Evolutionary conservation across 2,888 invertebrate genomes (phyloP).

Genomic region (Eilema caniola): DNA sequence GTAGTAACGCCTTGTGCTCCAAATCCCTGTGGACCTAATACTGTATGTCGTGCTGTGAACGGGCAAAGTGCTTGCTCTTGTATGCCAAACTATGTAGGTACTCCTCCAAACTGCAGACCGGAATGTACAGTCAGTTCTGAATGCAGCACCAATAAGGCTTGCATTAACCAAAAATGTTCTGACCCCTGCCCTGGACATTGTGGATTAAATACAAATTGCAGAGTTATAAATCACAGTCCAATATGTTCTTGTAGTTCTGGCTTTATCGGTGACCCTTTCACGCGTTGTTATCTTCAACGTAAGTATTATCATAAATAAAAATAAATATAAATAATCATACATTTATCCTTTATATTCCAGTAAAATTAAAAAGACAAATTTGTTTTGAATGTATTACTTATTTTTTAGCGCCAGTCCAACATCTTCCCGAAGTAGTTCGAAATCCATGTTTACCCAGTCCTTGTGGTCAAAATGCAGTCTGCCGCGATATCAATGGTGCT

Average conservation of each 20-base stretch:
- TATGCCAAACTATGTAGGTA: conserved; percentile 90
- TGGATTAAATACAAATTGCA: conserved; percentile 90
- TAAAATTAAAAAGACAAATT: background rate
- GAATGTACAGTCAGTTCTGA: conserved; percentile 93
- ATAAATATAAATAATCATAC: too few relatives aligned
- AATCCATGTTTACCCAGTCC: conserved; percentile 91
- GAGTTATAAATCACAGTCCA: conserved; percentile 92
- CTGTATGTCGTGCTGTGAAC: conserved; percentile 90
- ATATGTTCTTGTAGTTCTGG: conserved; percentile 90
- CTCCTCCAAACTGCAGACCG: conserved; percentile 92
- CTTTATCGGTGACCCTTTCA: conserved; percentile 90
- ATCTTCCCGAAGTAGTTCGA: conserved; percentile 67
- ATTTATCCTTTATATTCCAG: background rate
- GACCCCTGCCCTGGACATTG: conserved; percentile 92
- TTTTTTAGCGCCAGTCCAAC: conserved; percentile 59
- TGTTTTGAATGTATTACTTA: conserved; percentile 3
- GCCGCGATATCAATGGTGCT: conserved; percentile 86
- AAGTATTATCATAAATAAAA: conserved; percentile 52
- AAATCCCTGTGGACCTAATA: conserved; percentile 92
- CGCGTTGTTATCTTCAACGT: conserved; percentile 87
- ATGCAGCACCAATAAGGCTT: conserved; percentile 91
- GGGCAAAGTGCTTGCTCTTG: conserved; percentile 92
- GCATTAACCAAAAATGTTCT: conserved; percentile 91
- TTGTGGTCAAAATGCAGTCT: conserved; percentile 90
- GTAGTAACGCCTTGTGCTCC: conserved; percentile 88